Base-by-base conservation (phyloP, 1,140 invertebrate genomes). In the Lordiphosa collinella region DNA sequence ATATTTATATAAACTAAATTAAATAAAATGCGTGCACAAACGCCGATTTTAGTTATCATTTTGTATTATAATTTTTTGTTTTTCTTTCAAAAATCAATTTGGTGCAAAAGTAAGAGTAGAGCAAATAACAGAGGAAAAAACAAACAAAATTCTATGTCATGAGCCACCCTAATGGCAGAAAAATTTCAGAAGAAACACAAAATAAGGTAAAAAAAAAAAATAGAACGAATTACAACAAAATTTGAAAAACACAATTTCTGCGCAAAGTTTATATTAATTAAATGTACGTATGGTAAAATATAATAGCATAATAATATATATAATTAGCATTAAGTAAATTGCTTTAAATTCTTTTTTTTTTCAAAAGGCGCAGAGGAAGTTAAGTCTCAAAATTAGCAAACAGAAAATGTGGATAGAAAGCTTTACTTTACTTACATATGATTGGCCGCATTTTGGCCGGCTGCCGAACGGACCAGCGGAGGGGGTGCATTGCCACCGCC, bases 181-280 rank as follows among this genome's bases (percentile, higher is more conserved):
- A 66, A 58, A 52, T 46, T 18, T 38, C 10, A 40, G 41, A 50
- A 50, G 46, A 63, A 9, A 11, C 12, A 40, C 9, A 51, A 37
- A 25, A 51, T 14, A 51, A 38, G 7, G 7, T 29, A 4, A 37
- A 51, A 51, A 16, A n/a, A 82, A 4, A 37, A 51, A 51, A 16
- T 14, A 82, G 82, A 80, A 85, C 62, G 71, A 80, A 86, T 86
- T 86, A 86, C 82, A 86, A 86, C 82, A 80, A 86, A 86, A 86
- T 86, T 86, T 86, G 82, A 86, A 86, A 86, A 86, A 86, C 82
- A 85, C 79, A 86, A 80, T 86, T 72, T 84, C 74, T 85, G 69
- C 55, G 51, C 59, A 68, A 22, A 16, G 6, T 65, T 59, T 56
- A 41, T 67, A 47, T 29, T 1, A 67, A 59, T 36, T 59, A 60